phyloP scores from a whole-genome alignment of 1,140 invertebrate genomes.

The Carcinoscorpius rotundicauda region DNA sequence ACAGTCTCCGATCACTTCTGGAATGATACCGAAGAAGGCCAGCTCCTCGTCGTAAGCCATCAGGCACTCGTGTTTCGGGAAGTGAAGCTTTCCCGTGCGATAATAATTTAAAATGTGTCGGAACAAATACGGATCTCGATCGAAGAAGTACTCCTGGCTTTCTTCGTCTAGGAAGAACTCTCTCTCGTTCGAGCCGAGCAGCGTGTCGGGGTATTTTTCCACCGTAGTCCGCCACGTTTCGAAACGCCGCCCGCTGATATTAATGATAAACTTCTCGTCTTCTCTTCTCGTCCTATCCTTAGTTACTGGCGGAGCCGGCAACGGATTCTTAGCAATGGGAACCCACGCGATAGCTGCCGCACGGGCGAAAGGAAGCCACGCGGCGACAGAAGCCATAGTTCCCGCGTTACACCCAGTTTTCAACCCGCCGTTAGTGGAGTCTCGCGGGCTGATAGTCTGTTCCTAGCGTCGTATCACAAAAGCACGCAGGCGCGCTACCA shows the following conservation, averaged over 20 bases:
- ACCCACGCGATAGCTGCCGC: constrained; percentile 93
- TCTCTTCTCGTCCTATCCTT: constrained; percentile 61
- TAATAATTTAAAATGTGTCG: constrained; percentile 98
- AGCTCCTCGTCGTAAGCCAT: constrained; percentile 98
- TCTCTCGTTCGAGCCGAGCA: constrained; percentile 92
- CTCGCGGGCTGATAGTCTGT: too few species aligned
- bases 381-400: constrained; percentile 94
- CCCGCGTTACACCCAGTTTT: too few species aligned
- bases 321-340: constrained; percentile 65
- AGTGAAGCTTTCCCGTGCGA: constrained; percentile 95
- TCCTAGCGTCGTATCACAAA: too few species aligned
- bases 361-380: constrained; percentile 97
- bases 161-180: constrained; percentile 99
- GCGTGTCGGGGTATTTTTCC: constrained; percentile 97
- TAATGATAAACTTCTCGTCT: constrained; percentile 80
- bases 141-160: constrained; percentile 96
- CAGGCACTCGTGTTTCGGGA: constrained; percentile 97
- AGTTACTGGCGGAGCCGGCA: constrained; percentile 74
- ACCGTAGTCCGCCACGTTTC: constrained; percentile 98
- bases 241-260: constrained; percentile 69
- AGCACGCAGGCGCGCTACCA: too few species aligned
- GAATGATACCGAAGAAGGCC: constrained; percentile 97
- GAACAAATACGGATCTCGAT: constrained; percentile 98
- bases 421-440: too few species aligned
- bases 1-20: constrained; percentile 97